These are phyloP conservation scores for Nomada fabriciana DNA, from an alignment of 2,888 invertebrate species.

Conservation along the genomic window DNA sequence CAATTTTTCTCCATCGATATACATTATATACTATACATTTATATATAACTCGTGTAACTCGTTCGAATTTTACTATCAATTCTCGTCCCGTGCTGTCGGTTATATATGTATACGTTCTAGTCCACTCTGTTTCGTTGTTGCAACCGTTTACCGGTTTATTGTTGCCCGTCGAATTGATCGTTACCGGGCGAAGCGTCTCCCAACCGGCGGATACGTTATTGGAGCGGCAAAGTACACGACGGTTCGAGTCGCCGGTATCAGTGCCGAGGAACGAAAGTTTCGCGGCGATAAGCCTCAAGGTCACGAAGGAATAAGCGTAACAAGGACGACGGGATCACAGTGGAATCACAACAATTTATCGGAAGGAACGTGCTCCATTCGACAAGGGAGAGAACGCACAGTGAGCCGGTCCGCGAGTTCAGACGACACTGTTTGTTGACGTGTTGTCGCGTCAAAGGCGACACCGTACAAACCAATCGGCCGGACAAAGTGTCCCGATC, in stretches of 20 bases:
- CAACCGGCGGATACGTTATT: too few relatives aligned
- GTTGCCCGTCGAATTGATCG: background rate
- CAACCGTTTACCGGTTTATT: background rate
- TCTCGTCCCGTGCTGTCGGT: background rate
- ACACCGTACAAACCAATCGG: background rate
- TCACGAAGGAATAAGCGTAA: conserved; percentile 13
- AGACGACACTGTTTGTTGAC: background rate
- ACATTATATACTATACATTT: too few relatives aligned
- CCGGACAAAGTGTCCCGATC: conserved; percentile 1
- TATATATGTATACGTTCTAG: background rate
- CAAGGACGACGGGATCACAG: background rate
- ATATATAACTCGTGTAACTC: background rate
- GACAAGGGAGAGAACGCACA: too few relatives aligned
- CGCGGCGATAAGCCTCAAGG: conserved; percentile 26
- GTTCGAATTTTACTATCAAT: background rate
- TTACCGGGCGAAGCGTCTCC: background rate
- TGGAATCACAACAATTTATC: conserved; percentile 4
- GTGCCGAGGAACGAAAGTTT: background rate
- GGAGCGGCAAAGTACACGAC: background rate
- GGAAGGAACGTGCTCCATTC: background rate
- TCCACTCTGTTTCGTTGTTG: background rate
- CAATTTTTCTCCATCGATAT: background rate
- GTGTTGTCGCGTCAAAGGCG: background rate
- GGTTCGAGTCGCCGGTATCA: background rate
- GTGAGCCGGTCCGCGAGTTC: background rate